These are phyloP conservation scores for Myotis brandtii DNA, from an alignment of 2,113 vertebrate genomes.

Conservation along the genomic window DNA sequence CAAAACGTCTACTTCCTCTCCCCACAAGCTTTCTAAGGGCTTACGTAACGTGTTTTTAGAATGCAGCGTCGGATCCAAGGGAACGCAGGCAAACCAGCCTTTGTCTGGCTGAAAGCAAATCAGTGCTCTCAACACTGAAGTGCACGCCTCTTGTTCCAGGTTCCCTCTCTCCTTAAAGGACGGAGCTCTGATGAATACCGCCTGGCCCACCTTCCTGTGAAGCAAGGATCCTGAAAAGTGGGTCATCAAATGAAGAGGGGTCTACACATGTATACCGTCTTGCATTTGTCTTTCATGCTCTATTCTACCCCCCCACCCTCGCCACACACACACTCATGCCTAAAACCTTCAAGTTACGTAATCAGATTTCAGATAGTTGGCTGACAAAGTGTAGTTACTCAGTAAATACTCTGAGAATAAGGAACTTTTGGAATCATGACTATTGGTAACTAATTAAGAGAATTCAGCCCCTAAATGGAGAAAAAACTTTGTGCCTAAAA, in stretches of 20 bases:
- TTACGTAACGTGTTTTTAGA: slow-evolving; percentile 82
- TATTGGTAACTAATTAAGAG: slow-evolving; percentile 27
- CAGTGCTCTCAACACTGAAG: slow-evolving; percentile 71
- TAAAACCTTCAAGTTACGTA: not conserved
- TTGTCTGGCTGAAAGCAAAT: slow-evolving; percentile 84
- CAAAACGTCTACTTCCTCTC: slow-evolving; percentile 60
- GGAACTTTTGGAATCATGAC: not conserved
- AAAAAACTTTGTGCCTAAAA: not conserved
- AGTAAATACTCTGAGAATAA: not conserved
- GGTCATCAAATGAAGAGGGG: not conserved
- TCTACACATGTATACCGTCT: not conserved
- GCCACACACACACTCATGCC: not conserved
- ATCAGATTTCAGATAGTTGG: not conserved
- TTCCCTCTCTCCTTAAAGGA: slow-evolving; percentile 73
- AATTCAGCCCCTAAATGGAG: not conserved
- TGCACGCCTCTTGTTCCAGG: slow-evolving; percentile 74
- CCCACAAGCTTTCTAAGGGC: slow-evolving; percentile 81
- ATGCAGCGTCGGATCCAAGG: slow-evolving; percentile 77
- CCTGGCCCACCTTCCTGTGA: not conserved
- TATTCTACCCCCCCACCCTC: not conserved
- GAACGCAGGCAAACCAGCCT: slow-evolving; percentile 76
- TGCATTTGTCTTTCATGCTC: not conserved
- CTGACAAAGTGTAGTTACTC: not conserved
- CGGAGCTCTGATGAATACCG: slow-evolving; percentile 57
- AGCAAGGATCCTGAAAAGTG: slow-evolving; percentile 25